Evolutionary conservation across 2,797 vertebrate species (phyloP).

Genomic region (Oceanodroma leucorhoa): DNA sequence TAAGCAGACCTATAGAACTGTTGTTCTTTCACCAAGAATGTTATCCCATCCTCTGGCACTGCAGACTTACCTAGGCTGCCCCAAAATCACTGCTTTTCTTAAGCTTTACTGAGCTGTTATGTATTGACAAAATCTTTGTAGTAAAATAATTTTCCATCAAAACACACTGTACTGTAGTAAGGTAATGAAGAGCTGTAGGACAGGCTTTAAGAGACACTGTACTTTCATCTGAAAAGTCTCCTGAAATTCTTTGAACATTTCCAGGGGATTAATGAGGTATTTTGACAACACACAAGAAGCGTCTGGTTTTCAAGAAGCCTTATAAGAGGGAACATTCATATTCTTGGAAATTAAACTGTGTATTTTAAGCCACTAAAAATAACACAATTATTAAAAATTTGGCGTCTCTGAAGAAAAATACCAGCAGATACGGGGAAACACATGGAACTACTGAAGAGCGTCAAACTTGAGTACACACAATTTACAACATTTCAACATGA

Average conservation of each 20-base stretch:
- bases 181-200: slow-evolving; percentile 53
- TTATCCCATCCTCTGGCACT: background rate
- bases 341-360: slow-evolving; percentile 43
- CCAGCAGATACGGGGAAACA: slow-evolving; percentile 20
- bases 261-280: slow-evolving; percentile 66
- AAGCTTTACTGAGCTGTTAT: background rate
- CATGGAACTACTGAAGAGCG: slow-evolving; percentile 35
- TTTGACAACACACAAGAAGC: slow-evolving; percentile 34
- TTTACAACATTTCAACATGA: slow-evolving; percentile 36
- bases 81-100: background rate
- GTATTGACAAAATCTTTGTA: slow-evolving; percentile 24
- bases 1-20: background rate
- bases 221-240: slow-evolving; percentile 67
- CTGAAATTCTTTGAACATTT: slow-evolving; percentile 61
- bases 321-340: slow-evolving; percentile 48
- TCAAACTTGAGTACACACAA: slow-evolving; percentile 47
- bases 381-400: slow-evolving; percentile 60
- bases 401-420: slow-evolving; percentile 46
- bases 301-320: slow-evolving; percentile 56
- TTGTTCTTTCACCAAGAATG: background rate
- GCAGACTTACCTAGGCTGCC: background rate
- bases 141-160: slow-evolving; percentile 43
- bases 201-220: slow-evolving; percentile 46
- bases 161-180: background rate
- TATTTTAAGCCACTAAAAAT: slow-evolving; percentile 55